phyloP scores from a whole-genome alignment of 2,797 vertebrate genomes.

The Sphenopsis melanotis region DNA sequence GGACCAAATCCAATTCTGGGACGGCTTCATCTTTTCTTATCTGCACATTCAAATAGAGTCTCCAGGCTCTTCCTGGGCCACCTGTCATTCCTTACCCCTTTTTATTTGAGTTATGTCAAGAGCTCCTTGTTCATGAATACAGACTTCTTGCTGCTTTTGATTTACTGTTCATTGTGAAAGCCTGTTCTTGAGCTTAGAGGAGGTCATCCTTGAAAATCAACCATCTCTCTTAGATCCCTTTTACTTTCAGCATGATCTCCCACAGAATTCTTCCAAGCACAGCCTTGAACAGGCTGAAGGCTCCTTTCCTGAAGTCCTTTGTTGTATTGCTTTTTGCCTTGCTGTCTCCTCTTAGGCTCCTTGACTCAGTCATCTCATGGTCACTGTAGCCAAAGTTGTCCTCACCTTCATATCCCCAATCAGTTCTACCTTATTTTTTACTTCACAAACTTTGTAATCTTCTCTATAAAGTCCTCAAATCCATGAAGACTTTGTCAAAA shows the following conservation, averaged over 20 bases:
- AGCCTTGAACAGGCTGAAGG: neutral
- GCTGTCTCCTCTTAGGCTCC: neutral
- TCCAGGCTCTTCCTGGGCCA: neutral
- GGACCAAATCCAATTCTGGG: neutral
- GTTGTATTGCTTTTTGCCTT: neutral
- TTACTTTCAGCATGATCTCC: neutral
- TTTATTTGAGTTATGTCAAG: neutral
- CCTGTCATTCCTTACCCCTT: neutral
- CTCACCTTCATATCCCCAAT: neutral
- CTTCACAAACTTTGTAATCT: neutral
- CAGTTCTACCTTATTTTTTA: neutral
- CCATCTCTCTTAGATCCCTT: neutral
- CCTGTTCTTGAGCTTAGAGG: neutral
- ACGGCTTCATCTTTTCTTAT: neutral
- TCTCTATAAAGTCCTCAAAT: neutral
- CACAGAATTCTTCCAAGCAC: neutral
- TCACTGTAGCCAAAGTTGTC: neutral
- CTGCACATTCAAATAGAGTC: neutral
- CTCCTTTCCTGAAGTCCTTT: neutral
- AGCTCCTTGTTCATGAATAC: neutral
- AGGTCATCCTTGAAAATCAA: neutral
- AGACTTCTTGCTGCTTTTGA: neutral
- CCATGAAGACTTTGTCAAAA: neutral
- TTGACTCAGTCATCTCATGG: neutral
- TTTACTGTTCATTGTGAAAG: neutral